Percentiles rank a stretch among this genome's conserved stretches.
Conservation (phyloP, 2,888 invertebrate species). For the Sarcophaga carnaria region DNA sequence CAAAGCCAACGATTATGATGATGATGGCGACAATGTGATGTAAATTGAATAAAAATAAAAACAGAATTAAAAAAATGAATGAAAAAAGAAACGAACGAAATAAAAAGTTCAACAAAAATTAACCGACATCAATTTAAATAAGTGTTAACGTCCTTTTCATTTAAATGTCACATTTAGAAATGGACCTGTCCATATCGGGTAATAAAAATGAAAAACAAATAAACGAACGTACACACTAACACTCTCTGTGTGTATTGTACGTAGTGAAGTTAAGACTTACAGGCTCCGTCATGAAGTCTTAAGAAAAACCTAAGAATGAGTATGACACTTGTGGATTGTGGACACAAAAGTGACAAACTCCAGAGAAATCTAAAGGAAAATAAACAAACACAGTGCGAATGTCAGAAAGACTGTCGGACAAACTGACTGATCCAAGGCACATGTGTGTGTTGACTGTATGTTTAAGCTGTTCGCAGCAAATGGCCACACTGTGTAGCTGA, state of each 20-base stretch:
- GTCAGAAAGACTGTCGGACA: neutral
- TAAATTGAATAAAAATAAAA: slow-evolving; percentile 11
- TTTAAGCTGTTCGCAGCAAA: neutral
- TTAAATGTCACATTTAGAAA: slow-evolving; percentile 68
- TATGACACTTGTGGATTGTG: slow-evolving; percentile 60
- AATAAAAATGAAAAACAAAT: slow-evolving; percentile 16
- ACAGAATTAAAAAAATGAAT: neutral
- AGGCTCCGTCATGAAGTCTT: slow-evolving; percentile 3
- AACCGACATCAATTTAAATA: slow-evolving; percentile 67
- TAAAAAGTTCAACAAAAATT: slow-evolving; percentile 58
- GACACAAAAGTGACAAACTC: slow-evolving; percentile 57
- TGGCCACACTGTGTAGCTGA: neutral
- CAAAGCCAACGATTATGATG: too few relatives aligned
- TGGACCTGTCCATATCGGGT: slow-evolving; percentile 62
- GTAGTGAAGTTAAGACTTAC: neutral
- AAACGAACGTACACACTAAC: slow-evolving; percentile 21
- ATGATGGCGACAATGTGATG: slow-evolving; percentile 22
- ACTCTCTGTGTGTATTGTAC: neutral
- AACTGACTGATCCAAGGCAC: slow-evolving; percentile 34
- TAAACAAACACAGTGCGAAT: slow-evolving; percentile 33
- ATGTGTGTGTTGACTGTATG: neutral
- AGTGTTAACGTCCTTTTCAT: slow-evolving; percentile 69
- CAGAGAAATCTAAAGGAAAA: slow-evolving; percentile 22
- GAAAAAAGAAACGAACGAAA: neutral
- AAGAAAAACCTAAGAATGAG: slow-evolving; percentile 43